These are phyloP conservation scores for Synchiropus splendidus DNA, from an alignment of 2,113 vertebrate species.

Conservation along the genomic window DNA sequence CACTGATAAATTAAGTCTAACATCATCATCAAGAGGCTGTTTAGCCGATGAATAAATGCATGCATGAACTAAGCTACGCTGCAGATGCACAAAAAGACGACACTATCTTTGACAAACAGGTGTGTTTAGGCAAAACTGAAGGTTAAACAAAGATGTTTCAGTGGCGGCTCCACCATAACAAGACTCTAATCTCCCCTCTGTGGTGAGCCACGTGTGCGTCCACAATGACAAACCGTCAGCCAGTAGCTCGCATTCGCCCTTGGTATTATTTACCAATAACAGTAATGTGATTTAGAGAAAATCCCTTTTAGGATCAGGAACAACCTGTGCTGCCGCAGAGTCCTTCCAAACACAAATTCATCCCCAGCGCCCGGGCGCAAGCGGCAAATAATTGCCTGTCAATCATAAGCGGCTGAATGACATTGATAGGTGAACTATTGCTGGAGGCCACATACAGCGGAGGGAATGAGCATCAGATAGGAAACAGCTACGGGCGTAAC, in stretches of 20 bases:
- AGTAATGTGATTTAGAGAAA: constrained; percentile 42
- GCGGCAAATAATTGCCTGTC: constrained; percentile 38
- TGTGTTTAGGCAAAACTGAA: no score
- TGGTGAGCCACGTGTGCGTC: no score
- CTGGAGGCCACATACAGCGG: constrained; percentile 22
- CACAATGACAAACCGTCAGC: no score
- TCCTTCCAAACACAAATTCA: constrained; percentile 28
- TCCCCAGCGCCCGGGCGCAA: constrained; percentile 18
- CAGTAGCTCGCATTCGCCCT: constrained; percentile 21
- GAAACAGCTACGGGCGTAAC: no score
- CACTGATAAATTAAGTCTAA: no score
- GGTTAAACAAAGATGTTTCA: no score
- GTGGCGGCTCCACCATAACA: constrained; percentile 16
- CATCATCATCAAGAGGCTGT: no score
- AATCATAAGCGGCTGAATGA: constrained; percentile 36
- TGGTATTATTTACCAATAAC: constrained; percentile 31
- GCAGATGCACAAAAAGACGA: no score
- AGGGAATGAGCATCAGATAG: constrained; percentile 19
- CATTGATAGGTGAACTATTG: constrained; percentile 38
- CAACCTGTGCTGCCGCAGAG: constrained; percentile 15
- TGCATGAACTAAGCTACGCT: no score
- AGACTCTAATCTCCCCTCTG: no score
- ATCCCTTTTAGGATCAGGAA: constrained; percentile 38
- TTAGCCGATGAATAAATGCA: no score
- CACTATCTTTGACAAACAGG: no score